A percentile compares a stretch with the other conserved stretches of the same genome.
Evolutionary conservation across 2,113 vertebrate genomes (phyloP).

Genomic region (Myanophis thanlyinensis): DNA sequence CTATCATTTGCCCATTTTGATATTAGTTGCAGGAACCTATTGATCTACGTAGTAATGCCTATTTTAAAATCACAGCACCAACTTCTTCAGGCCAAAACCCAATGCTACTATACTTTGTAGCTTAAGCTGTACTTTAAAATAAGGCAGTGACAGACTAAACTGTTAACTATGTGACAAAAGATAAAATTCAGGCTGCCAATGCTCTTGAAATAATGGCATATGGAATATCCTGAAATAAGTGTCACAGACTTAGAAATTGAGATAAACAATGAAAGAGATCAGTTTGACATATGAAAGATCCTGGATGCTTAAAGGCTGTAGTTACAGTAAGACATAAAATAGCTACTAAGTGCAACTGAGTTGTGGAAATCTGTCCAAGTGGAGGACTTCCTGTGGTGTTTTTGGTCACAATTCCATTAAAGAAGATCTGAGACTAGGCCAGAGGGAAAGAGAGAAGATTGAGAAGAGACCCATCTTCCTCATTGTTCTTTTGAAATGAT

Average conservation of each 20-base stretch:
- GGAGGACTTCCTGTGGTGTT: background rate
- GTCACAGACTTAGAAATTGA: background rate
- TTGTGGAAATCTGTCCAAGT: background rate
- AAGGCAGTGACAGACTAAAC: background rate
- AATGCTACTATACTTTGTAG: background rate
- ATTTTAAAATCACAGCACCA: conserved; percentile 18
- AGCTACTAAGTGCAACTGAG: background rate
- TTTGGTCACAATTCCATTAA: background rate
- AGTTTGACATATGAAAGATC: background rate
- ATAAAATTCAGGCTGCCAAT: background rate
- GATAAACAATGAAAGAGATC: background rate
- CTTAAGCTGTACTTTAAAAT: background rate
- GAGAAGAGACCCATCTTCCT: background rate
- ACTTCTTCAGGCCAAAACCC: background rate
- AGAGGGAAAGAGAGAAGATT: background rate
- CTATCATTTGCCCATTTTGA: conserved; percentile 2
- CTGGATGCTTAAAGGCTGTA: background rate
- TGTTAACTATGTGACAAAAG: background rate
- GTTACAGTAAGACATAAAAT: background rate
- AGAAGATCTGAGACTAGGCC: background rate
- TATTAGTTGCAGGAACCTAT: background rate
- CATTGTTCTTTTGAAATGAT: background rate
- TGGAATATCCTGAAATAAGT: background rate
- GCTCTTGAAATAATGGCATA: background rate
- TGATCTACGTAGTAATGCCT: background rate